Conservation (phyloP, 2,113 vertebrate genomes). For the Hyla sarda region DNA sequence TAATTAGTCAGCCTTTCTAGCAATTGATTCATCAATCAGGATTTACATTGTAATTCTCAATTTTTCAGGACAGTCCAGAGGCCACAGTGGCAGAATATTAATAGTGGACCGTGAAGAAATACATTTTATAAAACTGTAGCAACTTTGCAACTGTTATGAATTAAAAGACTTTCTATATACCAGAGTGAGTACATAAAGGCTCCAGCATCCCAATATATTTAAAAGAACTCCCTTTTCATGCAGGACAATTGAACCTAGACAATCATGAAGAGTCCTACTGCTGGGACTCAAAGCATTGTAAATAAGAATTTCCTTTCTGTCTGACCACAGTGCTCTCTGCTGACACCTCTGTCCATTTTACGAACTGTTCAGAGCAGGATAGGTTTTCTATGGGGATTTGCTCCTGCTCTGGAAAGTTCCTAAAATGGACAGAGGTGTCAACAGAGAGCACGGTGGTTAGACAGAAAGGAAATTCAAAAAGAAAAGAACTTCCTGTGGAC, state of each 20-base stretch:
- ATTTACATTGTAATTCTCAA: conserved; percentile 13
- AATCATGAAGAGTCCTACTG: background rate
- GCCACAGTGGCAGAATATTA: conserved; percentile 1
- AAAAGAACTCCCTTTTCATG: background rate
- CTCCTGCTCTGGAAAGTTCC: too few species aligned
- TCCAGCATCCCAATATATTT: background rate
- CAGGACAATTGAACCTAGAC: background rate
- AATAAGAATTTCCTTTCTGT: too few species aligned
- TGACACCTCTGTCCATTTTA: too few species aligned
- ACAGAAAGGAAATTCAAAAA: too few species aligned
- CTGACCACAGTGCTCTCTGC: too few species aligned
- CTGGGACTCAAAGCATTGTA: too few species aligned
- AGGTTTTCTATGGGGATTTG: too few species aligned
- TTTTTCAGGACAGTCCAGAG: conserved; percentile 6
- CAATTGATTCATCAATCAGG: conserved; percentile 48
- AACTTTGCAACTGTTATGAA: background rate
- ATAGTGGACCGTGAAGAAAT: background rate
- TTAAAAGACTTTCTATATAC: background rate
- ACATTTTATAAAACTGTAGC: background rate
- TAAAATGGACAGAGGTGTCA: too few species aligned
- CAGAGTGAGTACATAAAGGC: background rate
- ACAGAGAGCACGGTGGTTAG: too few species aligned
- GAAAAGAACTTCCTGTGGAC: too few species aligned
- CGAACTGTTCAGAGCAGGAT: too few species aligned
- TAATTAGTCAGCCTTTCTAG: background rate